Base-by-base conservation (phyloP, 2,888 invertebrate species). In the Adela reaumurella region DNA sequence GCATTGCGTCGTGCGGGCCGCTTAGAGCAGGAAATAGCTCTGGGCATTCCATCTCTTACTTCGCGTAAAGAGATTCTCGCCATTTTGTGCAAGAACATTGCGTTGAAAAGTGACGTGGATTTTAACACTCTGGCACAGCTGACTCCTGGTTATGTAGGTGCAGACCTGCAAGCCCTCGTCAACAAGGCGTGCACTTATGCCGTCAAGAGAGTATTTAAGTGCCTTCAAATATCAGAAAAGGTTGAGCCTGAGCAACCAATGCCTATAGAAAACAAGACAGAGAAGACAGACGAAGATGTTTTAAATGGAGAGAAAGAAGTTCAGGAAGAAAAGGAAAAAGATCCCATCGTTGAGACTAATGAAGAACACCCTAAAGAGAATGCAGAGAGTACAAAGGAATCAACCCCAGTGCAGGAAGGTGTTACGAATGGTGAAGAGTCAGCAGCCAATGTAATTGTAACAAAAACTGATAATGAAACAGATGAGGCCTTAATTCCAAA, bases 71-170 rank as follows among this genome's bases (percentile, higher is more conserved):
- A 91, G 59, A 97, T 97, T 53, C 69, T 97, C 47, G 66, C 72
- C 51, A 81, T 84, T 55, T 79, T 94, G 51, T 90, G 92, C 58
- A 81, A 84, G 50, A 83, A 84, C 48, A 72, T 96, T 49, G 83
- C 84, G 48, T 68, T 96, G 45, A 77, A 83, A 51, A 72, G 84
- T 2, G 85, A 87, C 58, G 84, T 97, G 56, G 86, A 90, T 64
- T 86, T 88, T 60, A 74, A 83, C 49, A 72, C 79, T 46, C 71
- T 98, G 53, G 94, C 96, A 19, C 86, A 88, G 58, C 80, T 89
- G 47, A 96, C 96, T 6, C 98, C 98, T 1, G 98, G 98, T 1
- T 98, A 89, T 79, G 97, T 97, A 29, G 98, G 97, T 14, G 96
- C 94, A 3, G 97, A 99, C 82, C 76, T 99, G 56, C 83, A 89